Conservation (phyloP, 2,888 invertebrate species). For the Tetropium fuscum region DNA sequence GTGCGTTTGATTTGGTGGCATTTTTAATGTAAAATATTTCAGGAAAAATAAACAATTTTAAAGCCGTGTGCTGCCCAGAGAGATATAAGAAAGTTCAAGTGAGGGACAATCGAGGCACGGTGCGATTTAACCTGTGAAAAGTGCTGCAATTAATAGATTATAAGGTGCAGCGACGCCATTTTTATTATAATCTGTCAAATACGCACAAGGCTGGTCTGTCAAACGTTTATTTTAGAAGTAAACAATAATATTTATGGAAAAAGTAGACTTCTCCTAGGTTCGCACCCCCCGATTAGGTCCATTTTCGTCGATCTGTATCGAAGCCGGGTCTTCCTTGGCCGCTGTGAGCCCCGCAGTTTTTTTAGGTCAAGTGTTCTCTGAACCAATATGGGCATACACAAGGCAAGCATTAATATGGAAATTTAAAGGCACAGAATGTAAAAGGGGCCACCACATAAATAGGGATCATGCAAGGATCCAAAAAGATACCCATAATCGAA, state of each 20-base stretch:
- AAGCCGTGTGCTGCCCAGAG: not conserved
- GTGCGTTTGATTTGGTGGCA: slow-evolving; percentile 60
- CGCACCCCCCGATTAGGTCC: not conserved
- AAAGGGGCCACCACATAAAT: slow-evolving; percentile 39
- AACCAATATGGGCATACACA: slow-evolving; percentile 62
- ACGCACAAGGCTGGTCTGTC: slow-evolving; percentile 56
- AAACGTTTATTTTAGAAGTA: slow-evolving; percentile 59
- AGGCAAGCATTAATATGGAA: slow-evolving; percentile 27
- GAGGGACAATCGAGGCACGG: not conserved
- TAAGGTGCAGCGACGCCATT: slow-evolving; percentile 56
- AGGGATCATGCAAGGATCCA: slow-evolving; percentile 65
- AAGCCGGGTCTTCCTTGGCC: not conserved
- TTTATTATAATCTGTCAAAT: slow-evolving; percentile 58
- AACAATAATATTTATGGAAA: slow-evolving; percentile 59
- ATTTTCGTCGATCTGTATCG: not conserved
- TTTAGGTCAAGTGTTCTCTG: slow-evolving; percentile 58
- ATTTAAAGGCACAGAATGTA: slow-evolving; percentile 46
- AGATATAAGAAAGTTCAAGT: not conserved
- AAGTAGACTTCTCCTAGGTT: slow-evolving; percentile 28
- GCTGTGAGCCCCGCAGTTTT: slow-evolving; percentile 38
- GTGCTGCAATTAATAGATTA: slow-evolving; percentile 5
- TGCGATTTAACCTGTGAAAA: not conserved
- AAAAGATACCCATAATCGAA: slow-evolving; percentile 66
- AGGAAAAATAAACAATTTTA: slow-evolving; percentile 25
- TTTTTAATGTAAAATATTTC: slow-evolving; percentile 46